phyloP scores from a whole-genome alignment of 2,113 vertebrate genomes.

The Onychostoma macrolepis region DNA sequence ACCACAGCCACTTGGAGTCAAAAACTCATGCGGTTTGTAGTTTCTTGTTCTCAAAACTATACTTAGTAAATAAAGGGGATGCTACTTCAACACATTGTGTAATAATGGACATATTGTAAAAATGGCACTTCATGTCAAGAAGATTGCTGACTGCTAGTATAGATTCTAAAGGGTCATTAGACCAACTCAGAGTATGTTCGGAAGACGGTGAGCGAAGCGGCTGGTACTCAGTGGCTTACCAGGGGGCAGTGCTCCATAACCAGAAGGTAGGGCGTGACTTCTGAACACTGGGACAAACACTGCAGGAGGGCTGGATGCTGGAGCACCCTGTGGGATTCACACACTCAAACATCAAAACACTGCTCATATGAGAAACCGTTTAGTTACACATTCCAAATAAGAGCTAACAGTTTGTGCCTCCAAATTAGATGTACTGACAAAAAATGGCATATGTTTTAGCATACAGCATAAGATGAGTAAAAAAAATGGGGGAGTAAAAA shows the following conservation, averaged over 20 bases:
- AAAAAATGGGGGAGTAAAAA: not conserved
- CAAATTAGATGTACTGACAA: not conserved
- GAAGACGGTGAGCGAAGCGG: not conserved
- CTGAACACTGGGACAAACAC: conserved; percentile 92
- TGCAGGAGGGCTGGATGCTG: conserved; percentile 93
- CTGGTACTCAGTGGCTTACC: conserved; percentile 74
- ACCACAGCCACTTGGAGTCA: not conserved
- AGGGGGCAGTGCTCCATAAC: conserved; percentile 97
- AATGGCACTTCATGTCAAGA: not conserved
- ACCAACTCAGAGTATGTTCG: not conserved
- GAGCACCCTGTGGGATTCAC: conserved; percentile 77
- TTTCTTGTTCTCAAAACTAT: not conserved
- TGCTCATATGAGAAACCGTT: not conserved
- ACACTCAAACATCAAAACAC: conserved; percentile 6
- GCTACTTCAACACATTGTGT: not conserved
- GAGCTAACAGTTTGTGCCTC: not conserved
- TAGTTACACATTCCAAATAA: not conserved
- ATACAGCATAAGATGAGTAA: not conserved
- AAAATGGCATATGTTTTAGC: not conserved
- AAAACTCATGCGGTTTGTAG: not conserved
- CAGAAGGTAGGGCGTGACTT: conserved; percentile 95
- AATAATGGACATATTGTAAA: not conserved
- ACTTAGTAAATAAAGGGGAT: not conserved
- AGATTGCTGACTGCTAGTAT: not conserved
- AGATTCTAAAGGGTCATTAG: not conserved